Evolutionary conservation across 2,113 vertebrate species (phyloP).

Genomic region (Anhinga rufa): DNA sequence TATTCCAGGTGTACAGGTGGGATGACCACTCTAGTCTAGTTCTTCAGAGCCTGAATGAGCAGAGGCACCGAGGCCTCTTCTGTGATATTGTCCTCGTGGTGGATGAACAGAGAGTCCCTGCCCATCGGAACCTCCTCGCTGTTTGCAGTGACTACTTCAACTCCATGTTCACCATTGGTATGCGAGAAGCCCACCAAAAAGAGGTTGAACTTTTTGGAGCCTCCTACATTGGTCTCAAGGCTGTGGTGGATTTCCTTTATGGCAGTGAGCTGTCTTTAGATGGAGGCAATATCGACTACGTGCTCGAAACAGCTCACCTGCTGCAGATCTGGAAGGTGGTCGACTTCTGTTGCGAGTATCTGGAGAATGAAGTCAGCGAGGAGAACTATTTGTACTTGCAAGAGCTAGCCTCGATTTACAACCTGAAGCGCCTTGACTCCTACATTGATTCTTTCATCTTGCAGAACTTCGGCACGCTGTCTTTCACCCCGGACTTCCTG

Average conservation of each 20-base stretch:
- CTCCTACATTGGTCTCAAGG: constrained; percentile 85
- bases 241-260: constrained; percentile 92
- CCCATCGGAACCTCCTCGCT: constrained; percentile 88
- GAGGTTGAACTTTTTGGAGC: constrained; percentile 89
- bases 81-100: constrained; percentile 91
- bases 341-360: constrained; percentile 94
- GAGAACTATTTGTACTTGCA: constrained; percentile 95
- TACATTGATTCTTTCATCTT: constrained; percentile 90
- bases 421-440: constrained; percentile 84
- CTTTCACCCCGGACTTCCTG: constrained; percentile 84
- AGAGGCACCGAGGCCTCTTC: constrained; percentile 83
- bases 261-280: constrained; percentile 86
- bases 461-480: constrained; percentile 81
- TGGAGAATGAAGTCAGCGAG: constrained; percentile 89
- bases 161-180: constrained; percentile 94
- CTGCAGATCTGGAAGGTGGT: constrained; percentile 92
- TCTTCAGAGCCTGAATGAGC: constrained; percentile 87
- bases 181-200: constrained; percentile 88
- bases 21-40: constrained; percentile 77
- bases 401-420: constrained; percentile 89
- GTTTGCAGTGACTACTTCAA: constrained; percentile 94
- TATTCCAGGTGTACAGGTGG: constrained; percentile 81
- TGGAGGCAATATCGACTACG: constrained; percentile 85
- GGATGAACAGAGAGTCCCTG: constrained; percentile 78
- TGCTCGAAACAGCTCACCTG: constrained; percentile 90